A percentile compares a stretch with the other conserved stretches of the same genome.
phyloP scores from a whole-genome alignment of 2,113 vertebrate species.

The Ranitomeya imitator region DNA sequence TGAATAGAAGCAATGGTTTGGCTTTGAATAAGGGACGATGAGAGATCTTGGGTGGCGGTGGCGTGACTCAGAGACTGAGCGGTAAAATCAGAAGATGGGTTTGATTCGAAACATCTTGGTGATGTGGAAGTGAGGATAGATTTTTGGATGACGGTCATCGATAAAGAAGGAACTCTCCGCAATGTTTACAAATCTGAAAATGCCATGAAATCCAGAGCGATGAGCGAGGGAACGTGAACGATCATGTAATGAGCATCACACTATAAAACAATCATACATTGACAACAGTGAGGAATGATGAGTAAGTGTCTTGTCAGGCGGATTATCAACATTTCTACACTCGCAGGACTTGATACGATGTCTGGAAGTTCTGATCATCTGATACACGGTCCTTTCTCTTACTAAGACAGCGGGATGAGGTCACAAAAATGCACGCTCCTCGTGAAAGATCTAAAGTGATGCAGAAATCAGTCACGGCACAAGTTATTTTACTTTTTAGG shows the following conservation, averaged over 20 bases:
- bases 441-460: neutral
- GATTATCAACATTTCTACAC: neutral
- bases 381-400: neutral
- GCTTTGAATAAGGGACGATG: neutral
- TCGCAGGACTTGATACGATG: neutral
- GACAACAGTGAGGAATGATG: neutral
- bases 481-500: neutral
- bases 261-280: neutral
- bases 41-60: neutral
- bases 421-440: neutral
- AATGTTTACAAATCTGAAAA: neutral
- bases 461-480: neutral
- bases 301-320: neutral
- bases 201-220: neutral
- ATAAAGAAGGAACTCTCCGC: neutral
- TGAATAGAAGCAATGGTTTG: neutral
- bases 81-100: neutral
- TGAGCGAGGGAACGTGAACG: neutral
- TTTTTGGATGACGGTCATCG: no score
- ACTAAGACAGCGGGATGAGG: neutral
- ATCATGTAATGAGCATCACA: neutral
- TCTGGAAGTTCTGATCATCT: neutral
- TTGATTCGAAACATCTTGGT: neutral
- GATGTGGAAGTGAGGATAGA: neutral
- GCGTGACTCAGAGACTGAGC: neutral